Conservation (phyloP, 2,888 invertebrate genomes). For the Pocota personata region DNA sequence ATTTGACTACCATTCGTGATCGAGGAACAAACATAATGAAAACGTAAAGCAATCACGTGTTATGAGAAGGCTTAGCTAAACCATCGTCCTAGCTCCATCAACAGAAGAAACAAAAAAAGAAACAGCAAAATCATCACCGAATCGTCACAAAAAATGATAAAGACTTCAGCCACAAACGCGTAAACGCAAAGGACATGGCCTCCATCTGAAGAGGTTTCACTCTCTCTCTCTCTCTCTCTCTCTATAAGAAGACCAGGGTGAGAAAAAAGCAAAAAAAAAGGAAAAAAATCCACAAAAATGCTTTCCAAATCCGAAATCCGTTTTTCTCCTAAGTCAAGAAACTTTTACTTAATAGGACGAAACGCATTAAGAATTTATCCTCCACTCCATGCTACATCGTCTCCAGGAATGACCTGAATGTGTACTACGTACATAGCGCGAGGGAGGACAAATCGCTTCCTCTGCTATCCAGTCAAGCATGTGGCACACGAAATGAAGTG, state of each 20-base stretch:
- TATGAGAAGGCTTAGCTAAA: slow-evolving; percentile 11
- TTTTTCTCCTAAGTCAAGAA: slow-evolving; percentile 23
- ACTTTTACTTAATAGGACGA: slow-evolving; percentile 40
- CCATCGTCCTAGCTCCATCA: background rate
- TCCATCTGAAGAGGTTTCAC: background rate
- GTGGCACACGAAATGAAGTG: slow-evolving; percentile 48
- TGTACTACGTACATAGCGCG: background rate
- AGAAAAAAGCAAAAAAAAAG: background rate
- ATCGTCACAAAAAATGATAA: slow-evolving; percentile 4
- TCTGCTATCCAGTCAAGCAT: slow-evolving; percentile 29
- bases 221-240: background rate
- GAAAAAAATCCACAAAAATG: slow-evolving; percentile 8
- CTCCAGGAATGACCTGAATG: slow-evolving; percentile 5
- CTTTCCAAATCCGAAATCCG: slow-evolving; percentile 38
- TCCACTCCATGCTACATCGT: background rate
- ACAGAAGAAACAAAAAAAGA: background rate
- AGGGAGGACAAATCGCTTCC: slow-evolving; percentile 40
- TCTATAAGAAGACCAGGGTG: background rate
- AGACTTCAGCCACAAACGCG: slow-evolving; percentile 19
- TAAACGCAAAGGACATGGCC: background rate
- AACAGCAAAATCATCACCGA: slow-evolving; percentile 15
- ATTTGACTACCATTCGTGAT: slow-evolving; percentile 11
- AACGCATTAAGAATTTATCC: slow-evolving; percentile 58
- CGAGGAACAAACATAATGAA: slow-evolving; percentile 25
- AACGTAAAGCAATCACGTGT: slow-evolving; percentile 36